Conservation (phyloP, 2,113 vertebrate genomes). For the Jaculus jaculus region DNA sequence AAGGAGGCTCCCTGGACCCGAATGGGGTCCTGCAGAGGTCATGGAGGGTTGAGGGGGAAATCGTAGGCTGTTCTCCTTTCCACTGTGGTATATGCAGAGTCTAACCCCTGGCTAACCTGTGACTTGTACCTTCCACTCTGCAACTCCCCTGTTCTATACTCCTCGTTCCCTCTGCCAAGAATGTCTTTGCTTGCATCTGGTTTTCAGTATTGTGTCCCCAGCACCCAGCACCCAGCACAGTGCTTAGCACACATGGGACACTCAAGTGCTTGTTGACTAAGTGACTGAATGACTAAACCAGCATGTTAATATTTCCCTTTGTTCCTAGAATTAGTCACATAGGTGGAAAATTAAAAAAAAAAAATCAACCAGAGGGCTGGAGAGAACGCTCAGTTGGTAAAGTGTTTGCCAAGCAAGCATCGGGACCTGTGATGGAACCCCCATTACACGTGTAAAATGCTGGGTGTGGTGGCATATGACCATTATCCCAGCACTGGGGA, state of each 20-base stretch:
- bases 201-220: neutral
- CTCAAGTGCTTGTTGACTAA: neutral
- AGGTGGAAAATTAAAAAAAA: neutral
- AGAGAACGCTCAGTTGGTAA: no score
- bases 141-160: neutral
- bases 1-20: neutral
- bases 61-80: neutral
- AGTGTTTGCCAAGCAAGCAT: no score
- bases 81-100: neutral
- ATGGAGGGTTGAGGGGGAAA: neutral
- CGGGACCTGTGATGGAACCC: no score
- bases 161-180: neutral
- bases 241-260: neutral
- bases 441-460: no score
- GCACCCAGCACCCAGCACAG: neutral
- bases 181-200: neutral
- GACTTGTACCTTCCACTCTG: accelerated
- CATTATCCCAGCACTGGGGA: no score
- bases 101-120: neutral
- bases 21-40: neutral
- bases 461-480: no score
- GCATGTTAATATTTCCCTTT: neutral
- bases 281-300: neutral
- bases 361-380: neutral
- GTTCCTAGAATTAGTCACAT: neutral